Evolutionary conservation across 1,140 invertebrate genomes (phyloP), one percentile per base, ranked within the genome.

Genomic region (Saccostrea glomerata): DNA sequence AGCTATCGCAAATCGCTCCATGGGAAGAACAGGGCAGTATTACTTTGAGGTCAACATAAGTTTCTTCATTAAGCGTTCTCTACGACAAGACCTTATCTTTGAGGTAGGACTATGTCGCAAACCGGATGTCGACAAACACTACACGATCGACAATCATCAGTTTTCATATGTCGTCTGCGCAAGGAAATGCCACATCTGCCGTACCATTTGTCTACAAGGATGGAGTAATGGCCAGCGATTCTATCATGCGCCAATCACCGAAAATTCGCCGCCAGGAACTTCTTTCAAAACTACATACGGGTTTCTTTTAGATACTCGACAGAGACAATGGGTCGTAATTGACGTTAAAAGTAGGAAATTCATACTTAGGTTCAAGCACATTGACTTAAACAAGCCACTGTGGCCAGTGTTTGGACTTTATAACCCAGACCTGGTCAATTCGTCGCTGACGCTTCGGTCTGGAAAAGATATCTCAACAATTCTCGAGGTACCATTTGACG

Each of bases 31-130:
- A 20, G 84, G 84, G 13, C 84, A 88, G 20, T 63, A 87, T 25
- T 90, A 90, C 40, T 90, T 90, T 60, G 89, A 90, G 84, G 85
- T 87, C 56, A 9, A 85, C 9, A 73, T 90, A 12, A n/a, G 84
- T 20, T 47, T 90, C 23, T 90, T 88, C 82, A 63, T 90, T 15
- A 90, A 86, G 54, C 55, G 89, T n/a, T 70, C 73, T 12, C 55
- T 90, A 30, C 84, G 89, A 2, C 89, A 90, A 40, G 89, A 90
- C 73, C 84, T 90, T 15, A 86, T 90, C 47, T 90, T 90, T 77
- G 87, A 90, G 83, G 84, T 90, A 40, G 89, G 86, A 12, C 23
- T 90, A 20, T 87, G 86, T 47, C 77, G 87, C 1, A 90, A 90
- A 77, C 47, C 86, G 0, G 86, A 90, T 47, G 60, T 90, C 4